Conservation (phyloP, 2,888 invertebrate species). For the Diplolepis rosae region DNA sequence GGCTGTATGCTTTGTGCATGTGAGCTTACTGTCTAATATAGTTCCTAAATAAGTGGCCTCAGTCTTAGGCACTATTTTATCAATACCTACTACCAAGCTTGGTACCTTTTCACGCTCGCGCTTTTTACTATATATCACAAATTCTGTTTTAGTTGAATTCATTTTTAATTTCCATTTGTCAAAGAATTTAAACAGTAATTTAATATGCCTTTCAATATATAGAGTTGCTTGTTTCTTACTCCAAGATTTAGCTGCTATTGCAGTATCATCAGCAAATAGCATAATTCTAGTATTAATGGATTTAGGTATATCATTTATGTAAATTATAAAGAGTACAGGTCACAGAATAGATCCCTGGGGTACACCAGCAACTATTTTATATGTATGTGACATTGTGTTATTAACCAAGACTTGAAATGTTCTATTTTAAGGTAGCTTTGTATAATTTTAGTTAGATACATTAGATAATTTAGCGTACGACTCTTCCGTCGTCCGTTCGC, state of each 20-base stretch:
- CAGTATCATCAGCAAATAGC: slow-evolving; percentile 16
- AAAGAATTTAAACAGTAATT: neutral
- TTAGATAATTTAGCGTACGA: too few species aligned
- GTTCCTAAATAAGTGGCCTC: too few species aligned
- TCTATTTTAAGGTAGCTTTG: neutral
- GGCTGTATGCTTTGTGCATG: too few species aligned
- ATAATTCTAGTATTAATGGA: too few species aligned
- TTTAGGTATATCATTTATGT: too few species aligned
- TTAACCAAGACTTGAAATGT: neutral
- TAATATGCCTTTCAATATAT: neutral
- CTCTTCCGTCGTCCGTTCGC: too few species aligned
- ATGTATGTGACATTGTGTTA: neutral
- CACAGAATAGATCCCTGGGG: slow-evolving; percentile 26
- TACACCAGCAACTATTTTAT: neutral
- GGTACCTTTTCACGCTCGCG: too few species aligned
- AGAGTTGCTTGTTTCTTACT: neutral
- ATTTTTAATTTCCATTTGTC: slow-evolving; percentile 30
- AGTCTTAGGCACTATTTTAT: too few species aligned
- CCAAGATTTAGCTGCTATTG: slow-evolving; percentile 1
- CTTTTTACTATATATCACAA: slow-evolving; percentile 18
- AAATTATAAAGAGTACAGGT: neutral
- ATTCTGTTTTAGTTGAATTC: slow-evolving; percentile 25
- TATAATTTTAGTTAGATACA: too few species aligned
- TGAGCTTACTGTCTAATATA: too few species aligned
- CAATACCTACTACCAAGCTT: too few species aligned